These are phyloP conservation scores for Tricholaema leucomelas DNA, from an alignment of 2,113 vertebrate genomes.

Conservation along the genomic window DNA sequence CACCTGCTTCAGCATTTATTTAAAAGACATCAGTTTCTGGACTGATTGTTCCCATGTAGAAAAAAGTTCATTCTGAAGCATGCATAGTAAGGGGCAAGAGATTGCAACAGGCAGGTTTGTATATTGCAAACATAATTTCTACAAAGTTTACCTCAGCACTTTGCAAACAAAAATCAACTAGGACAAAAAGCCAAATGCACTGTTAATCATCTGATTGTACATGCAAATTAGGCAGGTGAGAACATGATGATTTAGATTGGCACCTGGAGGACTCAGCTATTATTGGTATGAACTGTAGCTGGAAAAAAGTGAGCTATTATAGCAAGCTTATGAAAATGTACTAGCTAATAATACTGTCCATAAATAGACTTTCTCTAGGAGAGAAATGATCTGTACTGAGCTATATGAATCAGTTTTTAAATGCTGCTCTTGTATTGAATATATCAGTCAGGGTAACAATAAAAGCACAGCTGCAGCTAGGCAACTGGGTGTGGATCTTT, in stretches of 20 bases:
- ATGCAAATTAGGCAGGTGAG: constrained; percentile 20
- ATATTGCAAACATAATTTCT: not conserved
- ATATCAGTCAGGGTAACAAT: not conserved
- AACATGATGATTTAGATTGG: not conserved
- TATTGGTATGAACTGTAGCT: not conserved
- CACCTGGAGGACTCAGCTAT: not conserved
- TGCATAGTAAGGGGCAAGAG: not conserved
- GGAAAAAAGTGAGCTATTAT: not conserved
- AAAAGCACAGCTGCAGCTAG: not conserved
- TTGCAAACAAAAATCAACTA: not conserved
- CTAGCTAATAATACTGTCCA: not conserved
- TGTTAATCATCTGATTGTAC: not conserved
- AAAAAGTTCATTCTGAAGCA: not conserved
- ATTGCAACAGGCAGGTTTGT: not conserved
- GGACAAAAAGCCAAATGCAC: not conserved
- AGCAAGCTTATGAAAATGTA: not conserved
- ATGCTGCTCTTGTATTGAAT: not conserved
- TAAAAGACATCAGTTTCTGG: not conserved
- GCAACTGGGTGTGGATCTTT: not conserved
- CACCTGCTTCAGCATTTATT: not conserved
- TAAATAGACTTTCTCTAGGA: constrained; percentile 5
- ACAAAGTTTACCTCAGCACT: not conserved
- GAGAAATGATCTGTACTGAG: not conserved
- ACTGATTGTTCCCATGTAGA: not conserved
- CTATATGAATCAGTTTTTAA: not conserved